These are phyloP conservation scores for western clawed frog (Xenopus tropicalis) DNA, from an alignment of 2,113 vertebrate species.

Conservation along the genomic window DNA sequence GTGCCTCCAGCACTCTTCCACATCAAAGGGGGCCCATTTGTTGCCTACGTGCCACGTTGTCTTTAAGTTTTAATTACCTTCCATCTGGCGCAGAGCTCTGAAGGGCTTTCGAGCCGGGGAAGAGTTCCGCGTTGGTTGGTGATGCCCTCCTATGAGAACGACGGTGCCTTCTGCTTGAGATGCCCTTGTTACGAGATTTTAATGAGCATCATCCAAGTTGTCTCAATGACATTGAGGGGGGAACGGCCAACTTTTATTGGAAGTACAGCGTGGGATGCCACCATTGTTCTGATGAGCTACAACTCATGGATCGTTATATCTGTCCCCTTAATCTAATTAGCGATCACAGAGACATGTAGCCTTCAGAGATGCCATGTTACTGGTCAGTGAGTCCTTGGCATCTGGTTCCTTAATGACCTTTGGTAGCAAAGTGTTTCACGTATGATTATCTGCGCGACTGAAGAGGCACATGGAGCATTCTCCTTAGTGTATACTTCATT, in stretches of 20 bases:
- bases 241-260: slow-evolving; percentile 29
- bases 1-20: slow-evolving; percentile 26
- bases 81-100: slow-evolving; percentile 47
- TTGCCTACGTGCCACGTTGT: slow-evolving; percentile 44
- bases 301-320: background rate
- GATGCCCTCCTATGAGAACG: slow-evolving; percentile 12
- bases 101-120: slow-evolving; percentile 47
- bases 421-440: background rate
- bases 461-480: background rate
- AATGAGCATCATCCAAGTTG: slow-evolving; percentile 34
- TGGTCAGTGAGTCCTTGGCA: background rate
- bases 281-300: background rate
- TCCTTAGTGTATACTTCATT: too few species aligned
- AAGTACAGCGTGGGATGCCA: background rate
- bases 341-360: background rate
- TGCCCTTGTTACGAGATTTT: slow-evolving; percentile 44
- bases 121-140: slow-evolving; percentile 24
- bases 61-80: slow-evolving; percentile 57
- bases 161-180: slow-evolving; percentile 31
- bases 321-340: background rate
- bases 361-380: background rate
- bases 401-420: background rate
- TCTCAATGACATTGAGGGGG: slow-evolving; percentile 35
- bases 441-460: background rate
- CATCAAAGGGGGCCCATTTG: slow-evolving; percentile 46